A percentile compares a stretch with the other conserved stretches of the same genome.
Evolutionary conservation across 2,113 vertebrate species (phyloP).

Genomic region (Dicrurus megarhynchus): DNA sequence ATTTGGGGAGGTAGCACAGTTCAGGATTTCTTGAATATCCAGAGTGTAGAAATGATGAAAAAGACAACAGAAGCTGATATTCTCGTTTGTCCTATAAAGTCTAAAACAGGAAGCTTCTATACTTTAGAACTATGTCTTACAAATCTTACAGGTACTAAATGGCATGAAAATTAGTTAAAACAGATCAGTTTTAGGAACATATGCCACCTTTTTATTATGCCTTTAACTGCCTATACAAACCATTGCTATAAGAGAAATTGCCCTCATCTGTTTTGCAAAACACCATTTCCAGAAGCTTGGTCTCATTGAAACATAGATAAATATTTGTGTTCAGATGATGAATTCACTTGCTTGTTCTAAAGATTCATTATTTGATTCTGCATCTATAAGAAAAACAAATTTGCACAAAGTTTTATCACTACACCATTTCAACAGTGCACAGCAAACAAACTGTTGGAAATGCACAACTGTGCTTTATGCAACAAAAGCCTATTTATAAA

Average conservation of each 20-base stretch:
- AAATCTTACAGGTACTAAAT: neutral
- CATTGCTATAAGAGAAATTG: neutral
- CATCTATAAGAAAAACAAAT: conserved; percentile 28
- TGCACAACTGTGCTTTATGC: neutral
- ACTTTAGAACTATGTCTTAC: neutral
- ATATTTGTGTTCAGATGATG: neutral
- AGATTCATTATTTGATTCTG: neutral
- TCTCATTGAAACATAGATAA: neutral
- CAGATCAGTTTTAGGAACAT: neutral
- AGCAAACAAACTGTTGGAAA: conserved; percentile 16
- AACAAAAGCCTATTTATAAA: conserved; percentile 14
- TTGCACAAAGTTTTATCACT: neutral
- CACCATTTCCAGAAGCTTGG: conserved; percentile 1
- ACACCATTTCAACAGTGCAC: neutral
- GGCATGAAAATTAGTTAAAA: neutral
- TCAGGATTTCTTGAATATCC: neutral
- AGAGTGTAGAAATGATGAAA: neutral
- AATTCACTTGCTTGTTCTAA: neutral
- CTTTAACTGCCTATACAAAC: neutral
- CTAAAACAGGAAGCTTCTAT: neutral
- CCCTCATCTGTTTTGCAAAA: neutral
- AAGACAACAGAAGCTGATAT: neutral
- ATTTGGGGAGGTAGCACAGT: neutral
- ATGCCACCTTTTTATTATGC: neutral
- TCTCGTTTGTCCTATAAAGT: neutral